Evolutionary conservation across 2,797 vertebrate species (phyloP), one percentile per base, ranked within the genome.

Genomic region (Phalloptychus januarius): DNA sequence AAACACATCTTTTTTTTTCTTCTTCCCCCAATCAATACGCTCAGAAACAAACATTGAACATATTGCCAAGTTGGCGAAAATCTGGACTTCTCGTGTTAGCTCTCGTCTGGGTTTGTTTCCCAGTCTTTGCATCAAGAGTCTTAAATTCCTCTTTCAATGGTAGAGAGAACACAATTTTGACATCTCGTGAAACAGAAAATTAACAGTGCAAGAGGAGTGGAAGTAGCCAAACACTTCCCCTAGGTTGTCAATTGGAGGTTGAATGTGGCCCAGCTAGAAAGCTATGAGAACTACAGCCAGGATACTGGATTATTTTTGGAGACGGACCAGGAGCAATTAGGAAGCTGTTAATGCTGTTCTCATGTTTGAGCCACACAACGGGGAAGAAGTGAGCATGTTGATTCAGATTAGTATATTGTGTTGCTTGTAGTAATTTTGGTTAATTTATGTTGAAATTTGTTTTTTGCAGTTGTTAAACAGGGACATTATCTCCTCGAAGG

Each of bases 11-110:
- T 83, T 79, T 89, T 89, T 89, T 7, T 40, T 40, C 7, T 40
- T 42, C 10, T 8, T 8, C 40, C 40, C 48, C 85, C 89, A 94
- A 95, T 94, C 93, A 93, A 93, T 94, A 92, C 84, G 77, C 79
- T 88, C 84, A 58, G 83, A 87, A 90, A 93, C 91, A 93, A 92
- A 91, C 86, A 85, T 80, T 12, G 48, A 87, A 86, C 90, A 85
- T 91, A 91, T 92, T 87, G 87, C 87, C 74, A 78, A 65, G 72
- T 84, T 86, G 86, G 90, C 90, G 85, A 89, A 89, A 92, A 90
- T 83, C 87, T 61, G 46, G 16, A 23, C 79, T 78, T 23, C 46
- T 65, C 76, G 76, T 81, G 80, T 87, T 91, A 80, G 79, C 83
- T 88, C 81, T 81, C 33, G 74, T 89, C 87, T 87, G 86, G 77